phyloP scores from a whole-genome alignment of 2,797 vertebrate genomes.

The Takifugu ocellatus region DNA sequence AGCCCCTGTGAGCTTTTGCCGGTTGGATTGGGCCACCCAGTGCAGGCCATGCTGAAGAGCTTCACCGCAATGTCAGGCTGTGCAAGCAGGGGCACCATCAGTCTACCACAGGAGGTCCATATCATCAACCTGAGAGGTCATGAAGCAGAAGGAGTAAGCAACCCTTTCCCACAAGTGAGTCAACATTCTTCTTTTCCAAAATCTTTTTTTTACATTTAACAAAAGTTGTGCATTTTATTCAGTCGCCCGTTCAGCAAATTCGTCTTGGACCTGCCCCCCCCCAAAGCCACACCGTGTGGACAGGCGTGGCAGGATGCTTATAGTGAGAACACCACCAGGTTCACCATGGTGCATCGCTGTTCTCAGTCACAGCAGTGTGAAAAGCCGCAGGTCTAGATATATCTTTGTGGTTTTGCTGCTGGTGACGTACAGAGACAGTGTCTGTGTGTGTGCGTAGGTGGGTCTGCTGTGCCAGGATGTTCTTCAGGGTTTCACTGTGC shows the following conservation, averaged over 20 bases:
- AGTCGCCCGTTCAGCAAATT: neutral
- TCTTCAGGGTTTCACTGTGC: no score
- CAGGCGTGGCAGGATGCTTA: no score
- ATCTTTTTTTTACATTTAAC: no score
- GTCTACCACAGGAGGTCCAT: slow-evolving; percentile 88
- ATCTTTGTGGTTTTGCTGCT: slow-evolving; percentile 33
- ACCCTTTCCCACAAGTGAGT: slow-evolving; percentile 58
- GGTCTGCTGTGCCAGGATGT: neutral
- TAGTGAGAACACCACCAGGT: slow-evolving; percentile 5
- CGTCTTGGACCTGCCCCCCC: neutral
- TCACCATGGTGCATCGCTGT: neutral
- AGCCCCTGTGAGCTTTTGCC: slow-evolving; percentile 82
- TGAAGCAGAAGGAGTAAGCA: slow-evolving; percentile 67
- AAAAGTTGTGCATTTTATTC: no score
- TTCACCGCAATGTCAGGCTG: slow-evolving; percentile 90
- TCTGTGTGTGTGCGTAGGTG: slow-evolving; percentile 17
- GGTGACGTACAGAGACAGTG: slow-evolving; percentile 20
- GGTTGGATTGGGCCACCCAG: slow-evolving; percentile 84
- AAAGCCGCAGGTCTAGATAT: slow-evolving; percentile 44
- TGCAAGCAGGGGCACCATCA: slow-evolving; percentile 86
- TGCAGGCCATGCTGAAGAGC: slow-evolving; percentile 87
- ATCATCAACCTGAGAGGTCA: slow-evolving; percentile 85
- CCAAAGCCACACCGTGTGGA: no score
- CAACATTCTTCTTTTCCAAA: neutral
- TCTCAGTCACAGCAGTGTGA: slow-evolving; percentile 28